These are phyloP conservation scores for Scaptomyza cyrtandrae DNA, from an alignment of 2,888 invertebrate genomes.

Conservation along the genomic window DNA sequence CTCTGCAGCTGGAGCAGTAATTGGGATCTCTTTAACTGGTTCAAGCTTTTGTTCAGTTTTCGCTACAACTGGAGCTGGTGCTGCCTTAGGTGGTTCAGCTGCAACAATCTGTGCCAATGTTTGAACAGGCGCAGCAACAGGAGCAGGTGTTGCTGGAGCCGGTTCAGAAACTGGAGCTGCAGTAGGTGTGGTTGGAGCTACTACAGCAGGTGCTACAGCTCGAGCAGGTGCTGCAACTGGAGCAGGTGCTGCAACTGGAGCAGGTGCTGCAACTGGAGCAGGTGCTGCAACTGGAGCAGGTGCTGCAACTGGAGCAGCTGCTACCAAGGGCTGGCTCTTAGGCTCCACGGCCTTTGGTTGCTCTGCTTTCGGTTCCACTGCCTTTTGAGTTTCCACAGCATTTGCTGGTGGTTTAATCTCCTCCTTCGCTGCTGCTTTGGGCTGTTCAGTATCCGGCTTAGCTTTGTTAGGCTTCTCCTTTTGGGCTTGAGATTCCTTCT, in stretches of 20 bases:
- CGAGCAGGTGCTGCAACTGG: slow-evolving; percentile 84
- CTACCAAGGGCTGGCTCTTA: neutral
- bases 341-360: slow-evolving; percentile 10
- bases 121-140: slow-evolving; percentile 34
- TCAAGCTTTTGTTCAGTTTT: slow-evolving; percentile 30
- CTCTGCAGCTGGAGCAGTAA: slow-evolving; percentile 4
- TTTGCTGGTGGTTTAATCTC: slow-evolving; percentile 24
- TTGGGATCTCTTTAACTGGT: slow-evolving; percentile 4
- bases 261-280: neutral
- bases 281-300: slow-evolving; percentile 3
- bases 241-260: neutral
- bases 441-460: slow-evolving; percentile 41
- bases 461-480: slow-evolving; percentile 54
- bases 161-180: neutral
- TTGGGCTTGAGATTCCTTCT: slow-evolving; percentile 31
- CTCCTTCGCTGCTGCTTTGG: slow-evolving; percentile 40
- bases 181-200: neutral
- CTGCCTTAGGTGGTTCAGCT: slow-evolving; percentile 52
- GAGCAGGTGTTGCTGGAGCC: neutral
- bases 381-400: slow-evolving; percentile 28
- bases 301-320: neutral
- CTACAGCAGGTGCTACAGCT: slow-evolving; percentile 76
- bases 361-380: slow-evolving; percentile 28
- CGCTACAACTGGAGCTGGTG: slow-evolving; percentile 19
- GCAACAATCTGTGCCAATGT: slow-evolving; percentile 72